Conservation (phyloP, 2,797 vertebrate genomes). For the Gallinago nigripennis region DNA sequence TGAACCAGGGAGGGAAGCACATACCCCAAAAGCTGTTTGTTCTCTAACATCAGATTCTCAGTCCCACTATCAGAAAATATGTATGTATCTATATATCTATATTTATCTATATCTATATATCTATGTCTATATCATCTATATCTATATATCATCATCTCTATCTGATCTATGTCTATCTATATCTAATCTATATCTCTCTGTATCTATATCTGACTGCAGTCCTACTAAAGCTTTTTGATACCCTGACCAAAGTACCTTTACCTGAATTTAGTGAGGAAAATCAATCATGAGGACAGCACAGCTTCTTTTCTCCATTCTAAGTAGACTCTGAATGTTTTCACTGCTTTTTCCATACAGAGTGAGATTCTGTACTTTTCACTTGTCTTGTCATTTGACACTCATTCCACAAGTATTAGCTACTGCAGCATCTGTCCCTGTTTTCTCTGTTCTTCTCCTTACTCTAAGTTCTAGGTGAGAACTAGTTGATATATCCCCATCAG, state of each 20-base stretch:
- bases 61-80: not conserved
- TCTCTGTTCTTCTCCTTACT: not conserved
- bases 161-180: not conserved
- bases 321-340: not conserved
- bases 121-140: no score
- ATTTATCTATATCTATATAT: no score
- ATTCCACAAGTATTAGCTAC: not conserved
- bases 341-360: not conserved
- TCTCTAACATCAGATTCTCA: not conserved
- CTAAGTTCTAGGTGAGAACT: not conserved
- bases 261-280: not conserved
- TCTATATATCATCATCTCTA: not conserved
- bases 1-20: not conserved
- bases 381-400: not conserved
- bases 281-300: not conserved
- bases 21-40: not conserved
- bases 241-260: not conserved
- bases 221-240: not conserved
- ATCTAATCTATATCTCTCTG: not conserved
- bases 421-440: not conserved
- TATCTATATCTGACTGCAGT: not conserved
- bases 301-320: not conserved
- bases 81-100: not conserved
- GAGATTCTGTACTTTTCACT: not conserved
- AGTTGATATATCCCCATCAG: not conserved